Conservation (phyloP, 2,888 invertebrate species). For the Apodemia hepburni region DNA sequence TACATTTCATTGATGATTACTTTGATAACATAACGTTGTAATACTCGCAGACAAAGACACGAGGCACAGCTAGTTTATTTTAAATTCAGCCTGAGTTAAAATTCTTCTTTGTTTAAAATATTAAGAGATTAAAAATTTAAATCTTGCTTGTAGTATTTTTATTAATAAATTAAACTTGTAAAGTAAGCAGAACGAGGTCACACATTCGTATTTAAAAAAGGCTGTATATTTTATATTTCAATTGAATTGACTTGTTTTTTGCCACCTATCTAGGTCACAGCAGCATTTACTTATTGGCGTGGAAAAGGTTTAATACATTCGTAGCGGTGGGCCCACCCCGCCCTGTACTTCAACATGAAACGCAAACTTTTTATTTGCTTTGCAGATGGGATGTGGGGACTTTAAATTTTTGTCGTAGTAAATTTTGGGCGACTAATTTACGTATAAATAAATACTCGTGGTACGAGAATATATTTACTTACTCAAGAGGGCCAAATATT, state of each 20-base stretch:
- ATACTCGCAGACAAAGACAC: too few relatives aligned
- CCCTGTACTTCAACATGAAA: slow-evolving; percentile 37
- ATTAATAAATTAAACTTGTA: too few relatives aligned
- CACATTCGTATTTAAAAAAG: too few relatives aligned
- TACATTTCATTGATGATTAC: too few relatives aligned
- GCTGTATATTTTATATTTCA: slow-evolving; percentile 39
- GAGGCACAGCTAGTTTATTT: too few relatives aligned
- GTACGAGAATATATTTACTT: neutral
- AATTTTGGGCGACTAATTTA: slow-evolving; percentile 10
- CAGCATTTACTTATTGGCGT: slow-evolving; percentile 73
- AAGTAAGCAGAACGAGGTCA: too few relatives aligned
- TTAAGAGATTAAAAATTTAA: too few relatives aligned
- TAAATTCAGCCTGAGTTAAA: too few relatives aligned
- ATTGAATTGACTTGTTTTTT: slow-evolving; percentile 48
- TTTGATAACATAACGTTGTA: too few relatives aligned
- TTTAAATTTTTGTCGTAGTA: slow-evolving; percentile 40
- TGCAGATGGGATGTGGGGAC: slow-evolving; percentile 42
- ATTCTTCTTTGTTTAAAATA: too few relatives aligned
- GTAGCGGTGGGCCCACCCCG: slow-evolving; percentile 41
- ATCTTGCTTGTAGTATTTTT: too few relatives aligned
- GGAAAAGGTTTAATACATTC: slow-evolving; percentile 61
- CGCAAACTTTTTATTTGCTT: slow-evolving; percentile 52
- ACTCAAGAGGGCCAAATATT: neutral
- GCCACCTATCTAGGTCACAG: slow-evolving; percentile 59
- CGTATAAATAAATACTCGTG: neutral